Conservation (phyloP, 2,113 vertebrate genomes). For the Aphyosemion australe region DNA sequence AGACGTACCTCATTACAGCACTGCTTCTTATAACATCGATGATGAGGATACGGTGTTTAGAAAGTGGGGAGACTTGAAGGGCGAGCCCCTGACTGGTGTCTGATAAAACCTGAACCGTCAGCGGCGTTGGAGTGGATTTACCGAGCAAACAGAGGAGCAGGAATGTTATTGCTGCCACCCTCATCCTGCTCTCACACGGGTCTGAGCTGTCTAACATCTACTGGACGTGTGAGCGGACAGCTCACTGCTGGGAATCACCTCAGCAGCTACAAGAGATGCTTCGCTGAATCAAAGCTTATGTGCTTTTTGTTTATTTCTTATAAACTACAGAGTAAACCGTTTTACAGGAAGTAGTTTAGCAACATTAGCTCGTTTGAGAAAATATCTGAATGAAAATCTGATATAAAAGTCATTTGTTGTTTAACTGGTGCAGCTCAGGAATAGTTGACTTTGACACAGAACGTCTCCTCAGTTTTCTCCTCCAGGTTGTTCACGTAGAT, state of each 20-base stretch:
- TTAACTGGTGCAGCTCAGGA: slow-evolving; percentile 55
- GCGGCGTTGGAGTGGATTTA: slow-evolving; percentile 52
- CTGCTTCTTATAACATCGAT: slow-evolving; percentile 47
- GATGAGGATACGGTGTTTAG: slow-evolving; percentile 60
- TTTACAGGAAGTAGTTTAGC: neutral
- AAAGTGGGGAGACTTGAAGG: slow-evolving; percentile 35
- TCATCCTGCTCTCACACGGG: slow-evolving; percentile 9
- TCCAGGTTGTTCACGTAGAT: slow-evolving; percentile 92
- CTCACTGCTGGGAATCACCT: slow-evolving; percentile 21
- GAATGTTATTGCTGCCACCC: slow-evolving; percentile 61
- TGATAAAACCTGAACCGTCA: slow-evolving; percentile 63
- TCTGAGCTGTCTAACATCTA: slow-evolving; percentile 12
- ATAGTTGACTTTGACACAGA: slow-evolving; percentile 89
- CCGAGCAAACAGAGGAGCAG: slow-evolving; percentile 61
- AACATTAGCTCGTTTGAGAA: too few species aligned
- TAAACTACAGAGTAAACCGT: neutral
- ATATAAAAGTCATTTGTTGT: slow-evolving; percentile 16
- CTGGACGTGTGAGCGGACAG: slow-evolving; percentile 25
- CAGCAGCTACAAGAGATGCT: neutral
- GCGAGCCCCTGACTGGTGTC: slow-evolving; percentile 50
- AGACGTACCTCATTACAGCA: slow-evolving; percentile 61
- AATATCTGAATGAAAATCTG: neutral
- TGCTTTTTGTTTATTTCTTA: neutral
- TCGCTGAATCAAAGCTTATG: neutral
- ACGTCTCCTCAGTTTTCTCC: slow-evolving; percentile 93